A percentile compares a stretch with the other conserved stretches of the same genome.
These are phyloP conservation scores for Xiphorhynchus elegans DNA, from an alignment of 2,113 vertebrate genomes.

Conservation along the genomic window DNA sequence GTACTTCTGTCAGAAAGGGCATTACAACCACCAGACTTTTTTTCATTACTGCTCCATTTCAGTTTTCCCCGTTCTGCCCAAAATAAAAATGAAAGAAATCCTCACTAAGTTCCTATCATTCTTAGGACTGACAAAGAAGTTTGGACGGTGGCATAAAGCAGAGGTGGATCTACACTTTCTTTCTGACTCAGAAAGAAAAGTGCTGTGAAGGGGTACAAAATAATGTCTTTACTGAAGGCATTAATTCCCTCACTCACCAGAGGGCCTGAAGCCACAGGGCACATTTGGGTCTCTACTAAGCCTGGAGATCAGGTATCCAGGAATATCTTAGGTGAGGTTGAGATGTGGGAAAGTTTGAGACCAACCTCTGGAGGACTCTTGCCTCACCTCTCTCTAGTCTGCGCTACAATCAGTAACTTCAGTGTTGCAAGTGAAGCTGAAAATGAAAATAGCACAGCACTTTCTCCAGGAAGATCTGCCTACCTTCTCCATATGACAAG, in stretches of 20 bases:
- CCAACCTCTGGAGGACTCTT: not conserved
- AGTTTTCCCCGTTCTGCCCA: not conserved
- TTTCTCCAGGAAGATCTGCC: not conserved
- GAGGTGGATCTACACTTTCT: not conserved
- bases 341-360: not conserved
- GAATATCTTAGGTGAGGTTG: not conserved
- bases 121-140: not conserved
- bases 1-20: not conserved
- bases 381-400: not conserved
- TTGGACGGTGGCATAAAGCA: not conserved
- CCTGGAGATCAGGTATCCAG: not conserved
- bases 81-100: not conserved
- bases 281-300: not conserved
- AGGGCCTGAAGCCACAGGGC: not conserved
- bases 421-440: not conserved
- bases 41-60: not conserved
- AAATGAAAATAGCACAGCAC: accelerated
- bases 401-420: not conserved
- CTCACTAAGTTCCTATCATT: not conserved
- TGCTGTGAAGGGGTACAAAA: not conserved
- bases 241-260: not conserved
- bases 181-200: not conserved
- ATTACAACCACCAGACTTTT: not conserved
- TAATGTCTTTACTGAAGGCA: not conserved
- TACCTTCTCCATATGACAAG: not conserved